Evolutionary conservation across 2,888 invertebrate species (phyloP), one percentile per base, ranked within the genome.

Genomic region (Tricholauxania praeusta): DNA sequence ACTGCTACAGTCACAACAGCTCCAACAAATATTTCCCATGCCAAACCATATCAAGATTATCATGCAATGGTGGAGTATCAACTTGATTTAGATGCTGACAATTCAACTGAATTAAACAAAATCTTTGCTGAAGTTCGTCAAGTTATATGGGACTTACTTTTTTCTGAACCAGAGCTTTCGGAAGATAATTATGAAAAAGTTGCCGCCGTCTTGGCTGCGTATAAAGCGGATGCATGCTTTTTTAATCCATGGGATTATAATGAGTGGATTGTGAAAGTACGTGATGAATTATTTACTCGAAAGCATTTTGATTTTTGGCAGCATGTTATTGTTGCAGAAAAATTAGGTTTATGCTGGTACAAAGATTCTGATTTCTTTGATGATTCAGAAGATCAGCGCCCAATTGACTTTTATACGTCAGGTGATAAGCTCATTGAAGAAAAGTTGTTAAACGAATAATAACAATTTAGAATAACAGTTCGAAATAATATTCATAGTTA

Each of bases 151-250:
- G 48, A 74, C 28, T 51, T 80, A 1, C 67, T 81, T 48, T 81
- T 81, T 71, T 74, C 69, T 2, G 12, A 72, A 14, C 74, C 28
- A 4, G 3, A 53, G 3, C 19, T 59, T 2, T 17, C 57, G 15
- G 12, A 63, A 17, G 69, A 69, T 12, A 65, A 62, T 15, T 53
- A 53, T 15, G 47, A 48, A 8, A 66, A 67, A 17, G 74, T 71
- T 8, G 75, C 74, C 3, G 53, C 51, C 1, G 63, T 63, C 8
- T 15, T 59, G 71, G 72, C 64, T 59, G 75, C 48, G 17, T 48
- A 66, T 19, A 78, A 76, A 75, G 91, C 91, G 0, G 78, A 82
- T 72, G 81, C 82, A 2, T 77, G 78, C 28, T 78, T 77, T 47
- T 70, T 74, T 39, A 78, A 78, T 51, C 80, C 82, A 7, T 80